A percentile compares a stretch with the other conserved stretches of the same genome.
These are phyloP conservation scores for Zalophus californianus DNA, from an alignment of 2,797 vertebrate genomes.

Conservation along the genomic window DNA sequence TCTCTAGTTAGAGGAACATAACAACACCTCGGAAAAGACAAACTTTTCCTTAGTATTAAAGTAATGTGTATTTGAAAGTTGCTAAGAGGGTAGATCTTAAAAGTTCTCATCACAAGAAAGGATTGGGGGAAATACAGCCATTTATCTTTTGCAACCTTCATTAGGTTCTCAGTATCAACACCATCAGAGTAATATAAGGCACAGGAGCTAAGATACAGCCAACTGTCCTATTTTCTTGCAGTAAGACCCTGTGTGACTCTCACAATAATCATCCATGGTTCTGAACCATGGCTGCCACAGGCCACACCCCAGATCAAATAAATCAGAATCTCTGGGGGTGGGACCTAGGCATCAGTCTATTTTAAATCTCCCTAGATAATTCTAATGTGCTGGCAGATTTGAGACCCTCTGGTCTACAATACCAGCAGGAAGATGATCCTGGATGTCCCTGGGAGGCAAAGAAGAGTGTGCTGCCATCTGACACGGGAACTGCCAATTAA, in stretches of 20 bases:
- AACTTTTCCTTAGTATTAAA: not conserved
- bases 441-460: not conserved
- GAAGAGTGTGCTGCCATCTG: not conserved
- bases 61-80: not conserved
- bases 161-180: constrained; percentile 22
- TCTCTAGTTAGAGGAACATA: not conserved
- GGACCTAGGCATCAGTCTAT: not conserved
- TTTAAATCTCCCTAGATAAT: not conserved
- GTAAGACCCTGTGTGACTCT: not conserved
- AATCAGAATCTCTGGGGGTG: not conserved
- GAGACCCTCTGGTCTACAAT: not conserved
- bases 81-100: not conserved
- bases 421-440: not conserved
- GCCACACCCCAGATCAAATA: not conserved
- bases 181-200: not conserved
- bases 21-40: not conserved
- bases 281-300: not conserved
- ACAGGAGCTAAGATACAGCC: not conserved
- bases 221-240: not conserved
- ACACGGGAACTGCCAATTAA: not conserved
- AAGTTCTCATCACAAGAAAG: not conserved
- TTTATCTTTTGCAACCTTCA: not conserved
- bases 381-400: not conserved
- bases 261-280: not conserved
- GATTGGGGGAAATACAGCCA: not conserved